These are phyloP conservation scores for Globicephala melas DNA, from an alignment of 2,113 vertebrate genomes.

Conservation along the genomic window DNA sequence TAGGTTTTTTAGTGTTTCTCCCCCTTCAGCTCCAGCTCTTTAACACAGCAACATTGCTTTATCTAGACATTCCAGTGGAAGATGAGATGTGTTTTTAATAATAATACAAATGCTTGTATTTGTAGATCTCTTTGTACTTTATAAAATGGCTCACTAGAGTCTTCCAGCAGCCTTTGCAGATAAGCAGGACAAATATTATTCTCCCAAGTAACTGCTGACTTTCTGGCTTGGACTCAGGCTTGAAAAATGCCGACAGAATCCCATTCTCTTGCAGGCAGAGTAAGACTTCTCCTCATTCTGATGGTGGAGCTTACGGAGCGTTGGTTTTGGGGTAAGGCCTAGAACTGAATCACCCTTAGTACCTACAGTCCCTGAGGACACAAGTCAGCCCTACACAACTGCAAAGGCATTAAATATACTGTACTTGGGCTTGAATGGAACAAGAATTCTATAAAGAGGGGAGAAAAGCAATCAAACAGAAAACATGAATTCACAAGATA, in stretches of 20 bases:
- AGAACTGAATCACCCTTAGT: neutral
- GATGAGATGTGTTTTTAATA: slow-evolving; percentile 46
- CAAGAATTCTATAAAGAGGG: neutral
- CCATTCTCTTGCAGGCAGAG: neutral
- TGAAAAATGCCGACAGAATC: neutral
- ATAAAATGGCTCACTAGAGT: slow-evolving; percentile 13
- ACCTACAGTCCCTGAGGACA: neutral
- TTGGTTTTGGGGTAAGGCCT: neutral
- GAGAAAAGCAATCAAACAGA: neutral
- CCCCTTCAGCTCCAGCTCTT: neutral
- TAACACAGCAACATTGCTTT: neutral
- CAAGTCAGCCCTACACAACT: neutral
- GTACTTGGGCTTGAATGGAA: neutral
- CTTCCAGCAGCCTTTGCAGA: slow-evolving; percentile 22
- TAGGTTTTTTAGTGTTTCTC: slow-evolving; percentile 10
- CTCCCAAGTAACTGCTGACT: neutral
- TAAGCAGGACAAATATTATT: slow-evolving; percentile 33
- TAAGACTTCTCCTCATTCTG: neutral
- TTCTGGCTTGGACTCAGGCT: neutral
- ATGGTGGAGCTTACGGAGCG: rapidly evolving
- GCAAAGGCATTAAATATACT: neutral
- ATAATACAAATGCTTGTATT: slow-evolving; percentile 38
- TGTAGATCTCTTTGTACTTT: slow-evolving; percentile 44
- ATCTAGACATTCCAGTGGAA: neutral
- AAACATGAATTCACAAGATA: neutral